phyloP scores from a whole-genome alignment of 35 echinoderm and acorn worm genomes.

The Amphiura filiformis region DNA sequence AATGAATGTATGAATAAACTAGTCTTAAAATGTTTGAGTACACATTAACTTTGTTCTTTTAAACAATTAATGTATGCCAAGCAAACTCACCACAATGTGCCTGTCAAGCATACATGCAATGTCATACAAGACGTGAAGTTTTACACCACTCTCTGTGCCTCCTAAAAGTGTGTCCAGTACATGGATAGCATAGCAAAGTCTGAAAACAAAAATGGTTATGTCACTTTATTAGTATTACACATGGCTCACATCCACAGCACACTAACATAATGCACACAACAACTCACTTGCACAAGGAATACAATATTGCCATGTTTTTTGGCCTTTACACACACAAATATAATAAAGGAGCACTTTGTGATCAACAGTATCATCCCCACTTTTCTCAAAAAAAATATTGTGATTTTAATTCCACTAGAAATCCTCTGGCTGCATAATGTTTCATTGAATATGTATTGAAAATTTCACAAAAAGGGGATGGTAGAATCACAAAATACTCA shows the following conservation, averaged over 20 bases:
- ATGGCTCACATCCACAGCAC: no score
- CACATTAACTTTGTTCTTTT: no score
- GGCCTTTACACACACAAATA: not conserved
- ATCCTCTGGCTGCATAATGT: no score
- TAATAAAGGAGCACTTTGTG: no score
- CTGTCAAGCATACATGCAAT: not conserved
- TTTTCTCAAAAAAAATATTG: not conserved
- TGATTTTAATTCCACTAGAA: no score
- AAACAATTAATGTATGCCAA: no score
- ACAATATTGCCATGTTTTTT: not conserved
- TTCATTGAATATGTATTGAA: no score
- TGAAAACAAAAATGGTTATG: not conserved
- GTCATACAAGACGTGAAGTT: not conserved
- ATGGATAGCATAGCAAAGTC: not conserved
- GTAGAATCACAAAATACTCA: no score
- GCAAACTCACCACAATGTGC: not conserved
- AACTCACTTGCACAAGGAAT: not conserved
- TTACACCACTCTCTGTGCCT: not conserved
- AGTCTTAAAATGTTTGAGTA: no score
- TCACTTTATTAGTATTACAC: not conserved
- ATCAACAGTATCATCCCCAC: not conserved
- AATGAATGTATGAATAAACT: no score
- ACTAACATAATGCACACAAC: not conserved
- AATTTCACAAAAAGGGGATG: no score
- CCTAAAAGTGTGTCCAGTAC: not conserved